Conservation (phyloP, 1,140 invertebrate genomes). For the Drosophila oshimai region DNA sequence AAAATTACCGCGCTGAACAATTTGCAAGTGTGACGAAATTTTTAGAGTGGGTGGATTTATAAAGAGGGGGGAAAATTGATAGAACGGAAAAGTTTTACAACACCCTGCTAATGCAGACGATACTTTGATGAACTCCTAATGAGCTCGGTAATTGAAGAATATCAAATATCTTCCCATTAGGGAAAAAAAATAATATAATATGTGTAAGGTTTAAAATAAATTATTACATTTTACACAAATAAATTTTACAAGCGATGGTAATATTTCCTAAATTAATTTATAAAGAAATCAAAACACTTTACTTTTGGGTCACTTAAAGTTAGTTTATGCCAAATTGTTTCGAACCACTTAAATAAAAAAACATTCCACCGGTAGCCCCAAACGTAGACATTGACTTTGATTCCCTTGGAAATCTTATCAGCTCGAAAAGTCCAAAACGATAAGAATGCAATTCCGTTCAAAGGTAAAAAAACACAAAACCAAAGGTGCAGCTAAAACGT, state of each 20-base stretch:
- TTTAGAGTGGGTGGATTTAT: not conserved
- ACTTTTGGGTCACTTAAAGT: not conserved
- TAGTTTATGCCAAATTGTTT: not conserved
- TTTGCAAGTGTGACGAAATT: constrained; percentile 57
- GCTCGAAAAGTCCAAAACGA: constrained; percentile 30
- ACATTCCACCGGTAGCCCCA: constrained; percentile 22
- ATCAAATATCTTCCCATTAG: not conserved
- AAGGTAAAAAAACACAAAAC: constrained; percentile 18
- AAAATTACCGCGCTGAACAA: constrained; percentile 62
- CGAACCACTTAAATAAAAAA: not conserved
- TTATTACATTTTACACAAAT: too few relatives aligned
- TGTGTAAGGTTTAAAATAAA: too few relatives aligned
- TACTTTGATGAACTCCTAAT: constrained; percentile 71
- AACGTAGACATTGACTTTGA: constrained; percentile 60
- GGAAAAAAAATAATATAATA: not conserved
- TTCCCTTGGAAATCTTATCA: constrained; percentile 60
- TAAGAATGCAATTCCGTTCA: constrained; percentile 53
- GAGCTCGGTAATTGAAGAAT: constrained; percentile 52
- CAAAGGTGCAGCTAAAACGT: not conserved
- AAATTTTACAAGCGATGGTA: too few relatives aligned
- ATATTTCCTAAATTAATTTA: too few relatives aligned
- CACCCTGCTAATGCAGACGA: not conserved
- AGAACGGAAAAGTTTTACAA: constrained; percentile 30
- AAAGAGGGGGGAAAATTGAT: not conserved
- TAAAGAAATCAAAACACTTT: not conserved